Base-by-base conservation (phyloP, 2,113 vertebrate genomes). In the Lophius piscatorius region DNA sequence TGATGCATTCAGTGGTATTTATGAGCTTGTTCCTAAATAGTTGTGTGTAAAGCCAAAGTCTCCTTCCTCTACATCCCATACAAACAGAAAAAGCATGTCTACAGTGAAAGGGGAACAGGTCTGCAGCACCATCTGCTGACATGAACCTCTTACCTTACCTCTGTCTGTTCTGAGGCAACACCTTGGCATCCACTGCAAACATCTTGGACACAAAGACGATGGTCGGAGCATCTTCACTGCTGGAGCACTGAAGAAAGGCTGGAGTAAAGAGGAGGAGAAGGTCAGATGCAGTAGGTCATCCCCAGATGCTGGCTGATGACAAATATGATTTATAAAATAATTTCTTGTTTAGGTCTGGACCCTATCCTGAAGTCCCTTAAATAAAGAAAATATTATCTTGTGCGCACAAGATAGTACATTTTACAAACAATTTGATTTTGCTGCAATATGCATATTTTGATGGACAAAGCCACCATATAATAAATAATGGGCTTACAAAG, bases 121-220 rank as follows among this genome's bases (percentile, higher is more conserved):
- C n/a, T 11, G 49, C 20, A 81, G 63, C 60, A 20, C 76, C 80
- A 77, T 72, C 78, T 83, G 51, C 63, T 65, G 81, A 38, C 20
- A n/a, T n/a, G n/a, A n/a, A n/a, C n/a, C 21, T 45, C 11, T 51
- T 22, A 61, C 6, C 0, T 62, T 88, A 98, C 97, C 95, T 94
- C 67, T 92, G 94, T 78, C 92, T 98, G 82, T 97, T 94, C 61
- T 94, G 91, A 9, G 97, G 96, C 44, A 99, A 78, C 17, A 85
- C 68, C 74, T 95, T 95, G 22, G 89, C 58, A 44, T 98, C 96
- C 33, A 97, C 93, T 5, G 94, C 91, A 86, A 99, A 96, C 96
- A 98, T 98, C 91, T 99, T 98, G 62, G 97, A 98, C 80, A 99
- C 93, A 80, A 98, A 98, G 54, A 99, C 78, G 54, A 99, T 96